phyloP scores from a whole-genome alignment of 2,797 vertebrate genomes.

The Salmo trutta region DNA sequence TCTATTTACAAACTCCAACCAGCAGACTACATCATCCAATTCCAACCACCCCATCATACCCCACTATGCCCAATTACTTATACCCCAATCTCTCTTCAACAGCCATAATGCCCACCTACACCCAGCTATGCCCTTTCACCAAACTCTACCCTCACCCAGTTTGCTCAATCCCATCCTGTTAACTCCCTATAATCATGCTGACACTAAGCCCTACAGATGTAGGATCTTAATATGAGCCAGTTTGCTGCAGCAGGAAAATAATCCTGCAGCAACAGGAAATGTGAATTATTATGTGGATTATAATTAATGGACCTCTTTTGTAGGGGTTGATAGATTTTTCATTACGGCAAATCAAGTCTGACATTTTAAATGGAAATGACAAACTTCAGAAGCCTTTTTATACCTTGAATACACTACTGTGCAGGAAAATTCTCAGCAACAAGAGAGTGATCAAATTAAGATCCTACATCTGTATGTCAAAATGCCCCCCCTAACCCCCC shows the following conservation, averaged over 20 bases:
- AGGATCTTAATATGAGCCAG: too few species aligned
- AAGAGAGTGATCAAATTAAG: too few species aligned
- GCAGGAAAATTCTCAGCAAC: too few species aligned
- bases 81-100: slow-evolving; percentile 51
- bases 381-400: background rate
- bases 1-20: slow-evolving; percentile 47
- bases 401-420: too few species aligned
- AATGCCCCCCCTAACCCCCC: background rate
- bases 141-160: slow-evolving; percentile 16
- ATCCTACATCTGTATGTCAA: background rate
- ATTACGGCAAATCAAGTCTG: too few species aligned
- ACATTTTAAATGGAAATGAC: too few species aligned
- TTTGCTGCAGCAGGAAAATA: too few species aligned
- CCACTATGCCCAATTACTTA: slow-evolving; percentile 55
- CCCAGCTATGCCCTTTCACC: slow-evolving; percentile 40
- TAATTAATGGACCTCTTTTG: too few species aligned
- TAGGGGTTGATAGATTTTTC: too few species aligned
- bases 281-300: too few species aligned
- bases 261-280: too few species aligned
- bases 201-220: background rate
- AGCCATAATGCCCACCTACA: slow-evolving; percentile 47
- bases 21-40: slow-evolving; percentile 50
- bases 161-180: slow-evolving; percentile 19
- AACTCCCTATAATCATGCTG: background rate
- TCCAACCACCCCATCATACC: slow-evolving; percentile 58